A percentile compares a stretch with the other conserved stretches of the same genome.
phyloP scores from a whole-genome alignment of 2,113 vertebrate genomes.

The Zootoca vivipara region DNA sequence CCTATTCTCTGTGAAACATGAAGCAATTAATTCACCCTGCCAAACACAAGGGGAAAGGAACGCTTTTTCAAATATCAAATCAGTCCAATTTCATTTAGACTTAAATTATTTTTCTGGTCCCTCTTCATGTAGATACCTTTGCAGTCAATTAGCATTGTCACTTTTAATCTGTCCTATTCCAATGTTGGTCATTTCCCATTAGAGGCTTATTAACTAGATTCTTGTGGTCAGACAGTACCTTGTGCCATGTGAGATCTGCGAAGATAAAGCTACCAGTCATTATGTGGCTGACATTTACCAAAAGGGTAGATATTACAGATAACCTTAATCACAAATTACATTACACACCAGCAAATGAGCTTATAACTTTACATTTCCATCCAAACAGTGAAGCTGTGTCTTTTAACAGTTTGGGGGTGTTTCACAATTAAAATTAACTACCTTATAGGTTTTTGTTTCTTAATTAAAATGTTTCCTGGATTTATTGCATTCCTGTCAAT shows the following conservation, averaged over 20 bases:
- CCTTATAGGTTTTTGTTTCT: slow-evolving; percentile 28
- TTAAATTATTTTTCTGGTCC: slow-evolving; percentile 93
- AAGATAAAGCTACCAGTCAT: slow-evolving; percentile 84
- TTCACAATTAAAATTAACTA: slow-evolving; percentile 33
- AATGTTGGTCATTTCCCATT: slow-evolving; percentile 94
- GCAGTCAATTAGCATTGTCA: slow-evolving; percentile 96
- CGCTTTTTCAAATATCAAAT: slow-evolving; percentile 85
- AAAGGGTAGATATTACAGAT: slow-evolving; percentile 87
- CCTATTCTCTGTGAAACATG: slow-evolving; percentile 55
- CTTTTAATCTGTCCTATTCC: slow-evolving; percentile 92
- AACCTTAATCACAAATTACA: slow-evolving; percentile 90
- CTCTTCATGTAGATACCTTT: slow-evolving; percentile 88
- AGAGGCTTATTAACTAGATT: slow-evolving; percentile 88
- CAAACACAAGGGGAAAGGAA: slow-evolving; percentile 72
- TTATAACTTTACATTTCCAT: slow-evolving; percentile 40
- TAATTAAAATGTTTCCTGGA: slow-evolving; percentile 47
- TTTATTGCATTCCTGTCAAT: slow-evolving; percentile 34
- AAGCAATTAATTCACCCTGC: slow-evolving; percentile 75
- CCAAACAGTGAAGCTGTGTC: slow-evolving; percentile 29
- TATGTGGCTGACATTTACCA: slow-evolving; percentile 93
- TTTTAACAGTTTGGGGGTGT: slow-evolving; percentile 6
- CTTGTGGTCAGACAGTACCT: slow-evolving; percentile 84
- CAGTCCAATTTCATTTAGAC: slow-evolving; percentile 93
- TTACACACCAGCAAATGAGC: slow-evolving; percentile 79
- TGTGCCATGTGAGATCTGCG: slow-evolving; percentile 79